Base-by-base conservation (phyloP, 2,888 invertebrate species). In the Brenthis hecate region DNA sequence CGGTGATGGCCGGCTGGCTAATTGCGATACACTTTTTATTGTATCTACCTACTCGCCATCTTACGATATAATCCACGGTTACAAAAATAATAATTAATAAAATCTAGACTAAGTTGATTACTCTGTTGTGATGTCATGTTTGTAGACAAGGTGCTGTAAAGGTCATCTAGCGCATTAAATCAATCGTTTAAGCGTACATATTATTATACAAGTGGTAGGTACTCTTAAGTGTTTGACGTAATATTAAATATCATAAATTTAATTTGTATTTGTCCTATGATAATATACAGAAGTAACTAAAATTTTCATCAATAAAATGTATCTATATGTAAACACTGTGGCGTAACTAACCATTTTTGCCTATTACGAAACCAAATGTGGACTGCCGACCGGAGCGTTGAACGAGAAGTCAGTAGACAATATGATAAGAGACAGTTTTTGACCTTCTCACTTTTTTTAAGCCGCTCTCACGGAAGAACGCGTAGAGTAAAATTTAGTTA, bases 121-220 rank as follows among this genome's bases (percentile, higher is more conserved):
- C 72, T 69, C 71, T 69, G 70, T 66, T 74, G 72, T 81, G 80
- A 80, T 78, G 80, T 81, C 81, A 80, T 75, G 70, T 73, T 72
- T 72, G 65, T 70, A 70, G 73, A 64, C 71, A 71, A 69, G 71
- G 72, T 56, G 73, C 14, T 64, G 61, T 73, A 75, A 87, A 87
- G 85, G 86, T 84, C 84, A 77, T 67, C 76, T 73, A 77, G 82
- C 82, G 82, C 82, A 85, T 84, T 85, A 83, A 86, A 87, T 86
- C 82, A 85, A 80, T 83, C 84, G 83, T 75, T 78, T 77, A 77
- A 84, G 80, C 81, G 80, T 82, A 72, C 71, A 76, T 78, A 79
- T 82, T 81, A 77, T 77, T 78, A 80, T 82, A 82, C 60, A 43
- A 43, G 11, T 66, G 50, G 55, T 63, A 66, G 50, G 55, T 63